Percentiles rank a stretch among this genome's conserved stretches.
phyloP scores from a whole-genome alignment of 2,113 vertebrate genomes.

The Procapra przewalskii region DNA sequence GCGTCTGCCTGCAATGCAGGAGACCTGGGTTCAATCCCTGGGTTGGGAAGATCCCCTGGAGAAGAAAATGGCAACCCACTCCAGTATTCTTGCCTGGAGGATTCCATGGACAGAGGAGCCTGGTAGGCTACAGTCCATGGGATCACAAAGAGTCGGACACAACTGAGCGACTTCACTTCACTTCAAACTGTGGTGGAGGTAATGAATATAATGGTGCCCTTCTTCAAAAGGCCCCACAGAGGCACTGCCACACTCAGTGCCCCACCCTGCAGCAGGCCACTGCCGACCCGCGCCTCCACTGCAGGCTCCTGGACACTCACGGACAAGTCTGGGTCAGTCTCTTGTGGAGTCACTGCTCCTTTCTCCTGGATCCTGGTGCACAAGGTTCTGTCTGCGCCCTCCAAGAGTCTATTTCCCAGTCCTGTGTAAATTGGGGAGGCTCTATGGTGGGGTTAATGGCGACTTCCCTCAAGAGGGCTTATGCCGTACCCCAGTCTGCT shows the following conservation, averaged over 20 bases:
- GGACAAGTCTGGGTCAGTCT: neutral
- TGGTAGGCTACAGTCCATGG: too few species aligned
- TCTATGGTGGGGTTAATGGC: neutral
- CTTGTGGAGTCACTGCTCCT: neutral
- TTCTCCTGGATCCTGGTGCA: neutral
- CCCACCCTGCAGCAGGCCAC: neutral
- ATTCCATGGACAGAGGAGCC: too few species aligned
- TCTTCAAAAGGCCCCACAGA: neutral
- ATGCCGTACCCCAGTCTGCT: neutral
- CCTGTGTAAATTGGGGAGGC: neutral
- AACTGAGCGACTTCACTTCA: too few species aligned
- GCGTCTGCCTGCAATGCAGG: too few species aligned
- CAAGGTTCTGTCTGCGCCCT: neutral
- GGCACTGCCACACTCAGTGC: neutral
- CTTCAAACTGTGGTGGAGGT: neutral
- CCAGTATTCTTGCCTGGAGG: too few species aligned
- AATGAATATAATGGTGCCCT: neutral
- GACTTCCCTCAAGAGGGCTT: neutral
- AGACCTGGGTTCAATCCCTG: too few species aligned
- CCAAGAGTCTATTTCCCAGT: neutral
- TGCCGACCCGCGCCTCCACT: accelerated
- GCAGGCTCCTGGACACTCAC: neutral
- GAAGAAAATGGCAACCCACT: too few species aligned
- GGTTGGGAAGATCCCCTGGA: too few species aligned
- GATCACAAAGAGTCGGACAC: accelerated